Conservation (phyloP, 2,797 vertebrate genomes). For the Alfaro cultratus region DNA sequence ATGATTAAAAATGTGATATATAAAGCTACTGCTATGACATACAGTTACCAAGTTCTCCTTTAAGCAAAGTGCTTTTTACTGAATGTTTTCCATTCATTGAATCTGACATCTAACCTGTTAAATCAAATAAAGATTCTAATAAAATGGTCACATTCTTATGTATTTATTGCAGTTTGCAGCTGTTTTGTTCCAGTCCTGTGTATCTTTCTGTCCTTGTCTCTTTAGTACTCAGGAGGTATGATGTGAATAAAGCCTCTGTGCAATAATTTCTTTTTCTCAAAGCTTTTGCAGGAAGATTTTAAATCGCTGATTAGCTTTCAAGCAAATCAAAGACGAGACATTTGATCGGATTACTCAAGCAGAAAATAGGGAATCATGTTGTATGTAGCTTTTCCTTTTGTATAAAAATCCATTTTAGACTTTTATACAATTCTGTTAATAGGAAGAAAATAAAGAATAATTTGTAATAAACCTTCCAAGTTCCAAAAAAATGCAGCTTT, state of each 20-base stretch:
- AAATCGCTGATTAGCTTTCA: neutral
- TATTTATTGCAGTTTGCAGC: neutral
- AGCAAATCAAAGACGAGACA: neutral
- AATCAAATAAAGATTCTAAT: neutral
- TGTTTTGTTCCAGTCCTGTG: neutral
- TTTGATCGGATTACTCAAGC: neutral
- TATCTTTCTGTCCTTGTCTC: neutral
- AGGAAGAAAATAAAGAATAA: neutral
- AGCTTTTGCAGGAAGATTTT: neutral
- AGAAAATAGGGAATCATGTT: neutral
- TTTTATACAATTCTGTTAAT: neutral
- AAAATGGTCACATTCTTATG: neutral
- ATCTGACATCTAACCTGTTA: neutral
- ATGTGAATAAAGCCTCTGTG: neutral
- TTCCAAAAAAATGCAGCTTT: neutral
- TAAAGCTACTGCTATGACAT: neutral
- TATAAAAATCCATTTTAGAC: neutral
- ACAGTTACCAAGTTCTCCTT: neutral
- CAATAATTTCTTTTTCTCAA: neutral
- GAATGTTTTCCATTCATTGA: neutral
- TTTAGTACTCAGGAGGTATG: neutral
- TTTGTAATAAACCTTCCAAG: neutral
- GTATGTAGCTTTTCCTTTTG: neutral
- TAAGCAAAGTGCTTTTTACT: neutral
- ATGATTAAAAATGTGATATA: neutral